Base-by-base conservation (phyloP, 2,113 vertebrate genomes). In the Hydrochoerus hydrochaeris region DNA sequence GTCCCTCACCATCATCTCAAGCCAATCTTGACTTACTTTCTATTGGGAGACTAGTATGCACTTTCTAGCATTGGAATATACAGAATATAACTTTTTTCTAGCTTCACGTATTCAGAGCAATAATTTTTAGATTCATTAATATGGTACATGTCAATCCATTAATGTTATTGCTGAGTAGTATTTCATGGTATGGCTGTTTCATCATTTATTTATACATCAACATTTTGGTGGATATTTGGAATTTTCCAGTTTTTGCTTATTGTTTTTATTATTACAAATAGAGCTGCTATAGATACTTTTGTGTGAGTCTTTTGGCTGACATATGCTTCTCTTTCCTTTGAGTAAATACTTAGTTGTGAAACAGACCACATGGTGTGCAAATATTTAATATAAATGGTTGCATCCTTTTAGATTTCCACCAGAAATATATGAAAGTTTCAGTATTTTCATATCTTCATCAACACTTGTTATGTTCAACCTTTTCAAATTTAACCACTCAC, bases 331-430 rank as follows among this genome's bases (percentile, higher is more conserved):
- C 30, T 28, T 52, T 38, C 28, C 22, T 22, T 24, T 14, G 6
- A 22, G 7, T 30, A 62, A 63, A 52, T 41, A 22, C 3, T 3
- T 71, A 28, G 28, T 9, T 16, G 3, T 63, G 44, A 58, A 89
- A 28, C 44, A 2, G 6, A 41, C 38, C 6, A 1, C 1, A 7
- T 19, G 14, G 35, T 71, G 35, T 5, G 22, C 3, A 22, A 73
- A 62, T 52, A n/a, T 32, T 82, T 62, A 82, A 62, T 41, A 49
- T 38, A 26, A 80, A 93, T n/a, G 46, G 2, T 14, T 20, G 10
- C 19, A 32, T 71, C 17, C 24, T 38, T 46, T 71, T 52, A 88
- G 13, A 32, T 75, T 60, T 38, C 38, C 12, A 84, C 30, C 6
- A 35, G 14, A 75, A n/a, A 13, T 38, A 35, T 32, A 44, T 60